Conservation (phyloP, 1,140 invertebrate genomes). For the Eulimnadia texana region DNA sequence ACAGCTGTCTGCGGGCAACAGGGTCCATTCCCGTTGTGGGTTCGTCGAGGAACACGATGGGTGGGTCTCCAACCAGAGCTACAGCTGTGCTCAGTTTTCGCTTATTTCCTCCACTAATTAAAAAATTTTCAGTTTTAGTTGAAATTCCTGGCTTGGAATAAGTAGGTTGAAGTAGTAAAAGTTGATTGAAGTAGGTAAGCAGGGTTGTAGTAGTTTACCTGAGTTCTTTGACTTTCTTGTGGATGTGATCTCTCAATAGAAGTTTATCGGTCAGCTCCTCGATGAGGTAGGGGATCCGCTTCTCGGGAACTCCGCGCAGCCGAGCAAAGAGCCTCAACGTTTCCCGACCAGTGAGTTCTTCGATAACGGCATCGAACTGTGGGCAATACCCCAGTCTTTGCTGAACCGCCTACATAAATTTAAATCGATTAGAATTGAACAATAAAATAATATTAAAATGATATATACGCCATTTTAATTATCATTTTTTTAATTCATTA, state of each 20-base stretch:
- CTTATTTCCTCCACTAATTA: constrained; percentile 83
- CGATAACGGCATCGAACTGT: constrained; percentile 67
- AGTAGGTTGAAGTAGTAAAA: constrained; percentile 30
- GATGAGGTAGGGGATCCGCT: constrained; percentile 26
- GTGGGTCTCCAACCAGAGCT: constrained; percentile 75
- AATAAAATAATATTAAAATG: too few relatives aligned
- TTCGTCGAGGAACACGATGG: constrained; percentile 75
- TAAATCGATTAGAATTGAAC: background rate
- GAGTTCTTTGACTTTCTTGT: constrained; percentile 33
- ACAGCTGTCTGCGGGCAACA: constrained; percentile 59
- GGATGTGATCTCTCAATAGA: constrained; percentile 30
- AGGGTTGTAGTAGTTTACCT: too few relatives aligned
- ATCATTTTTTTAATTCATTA: background rate
- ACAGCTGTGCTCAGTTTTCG: constrained; percentile 87
- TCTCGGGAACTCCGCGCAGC: constrained; percentile 47
- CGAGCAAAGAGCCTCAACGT: constrained; percentile 48
- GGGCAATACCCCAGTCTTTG: constrained; percentile 59
- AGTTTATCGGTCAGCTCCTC: constrained; percentile 26
- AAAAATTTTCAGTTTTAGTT: background rate
- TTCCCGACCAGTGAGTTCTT: constrained; percentile 62
- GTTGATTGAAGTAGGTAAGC: too few relatives aligned
- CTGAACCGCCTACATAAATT: constrained; percentile 26
- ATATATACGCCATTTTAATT: too few relatives aligned
- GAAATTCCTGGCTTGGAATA: constrained; percentile 14
- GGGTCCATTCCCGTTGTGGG: constrained; percentile 72